phyloP scores from a whole-genome alignment of 1,140 invertebrate genomes.

The Galendromus occidentalis region DNA sequence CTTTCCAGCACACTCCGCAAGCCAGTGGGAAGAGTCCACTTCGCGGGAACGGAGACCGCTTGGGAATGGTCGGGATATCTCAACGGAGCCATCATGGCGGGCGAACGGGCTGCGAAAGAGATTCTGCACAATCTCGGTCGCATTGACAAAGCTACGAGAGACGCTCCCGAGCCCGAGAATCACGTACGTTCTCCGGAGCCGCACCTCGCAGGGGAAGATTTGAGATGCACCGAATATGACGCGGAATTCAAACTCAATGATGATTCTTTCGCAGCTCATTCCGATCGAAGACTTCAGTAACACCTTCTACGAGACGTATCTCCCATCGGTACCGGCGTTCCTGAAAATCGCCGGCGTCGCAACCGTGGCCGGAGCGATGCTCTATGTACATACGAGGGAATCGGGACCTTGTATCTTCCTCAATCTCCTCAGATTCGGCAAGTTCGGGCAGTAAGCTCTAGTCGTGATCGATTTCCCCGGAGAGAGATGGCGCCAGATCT shows the following conservation, averaged over 20 bases:
- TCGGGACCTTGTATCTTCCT: background rate
- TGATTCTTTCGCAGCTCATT: background rate
- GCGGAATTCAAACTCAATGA: too few relatives aligned
- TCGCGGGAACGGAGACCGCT: slow-evolving; percentile 33
- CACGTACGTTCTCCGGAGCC: background rate
- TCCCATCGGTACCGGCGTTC: background rate
- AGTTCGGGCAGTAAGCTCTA: too few relatives aligned
- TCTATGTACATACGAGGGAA: background rate
- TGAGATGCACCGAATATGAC: too few relatives aligned
- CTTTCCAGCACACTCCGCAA: slow-evolving; percentile 18
- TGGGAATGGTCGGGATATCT: slow-evolving; percentile 32
- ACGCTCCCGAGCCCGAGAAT: background rate
- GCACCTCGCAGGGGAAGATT: background rate
- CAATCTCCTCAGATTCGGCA: too few relatives aligned
- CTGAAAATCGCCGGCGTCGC: background rate
- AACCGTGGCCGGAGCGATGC: background rate
- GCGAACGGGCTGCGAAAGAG: slow-evolving; percentile 30
- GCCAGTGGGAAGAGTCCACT: slow-evolving; percentile 25
- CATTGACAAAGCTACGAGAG: slow-evolving; percentile 6
- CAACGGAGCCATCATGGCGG: slow-evolving; percentile 31
- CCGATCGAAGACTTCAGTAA: slow-evolving; percentile 9
- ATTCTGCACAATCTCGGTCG: slow-evolving; percentile 18
- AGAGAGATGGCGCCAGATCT: too few relatives aligned
- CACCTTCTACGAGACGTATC: slow-evolving; percentile 8
- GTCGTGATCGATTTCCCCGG: too few relatives aligned